Percentiles rank a stretch among this genome's conserved stretches.
phyloP scores from a whole-genome alignment of 2,888 invertebrate genomes.

The Idaea biselata region DNA sequence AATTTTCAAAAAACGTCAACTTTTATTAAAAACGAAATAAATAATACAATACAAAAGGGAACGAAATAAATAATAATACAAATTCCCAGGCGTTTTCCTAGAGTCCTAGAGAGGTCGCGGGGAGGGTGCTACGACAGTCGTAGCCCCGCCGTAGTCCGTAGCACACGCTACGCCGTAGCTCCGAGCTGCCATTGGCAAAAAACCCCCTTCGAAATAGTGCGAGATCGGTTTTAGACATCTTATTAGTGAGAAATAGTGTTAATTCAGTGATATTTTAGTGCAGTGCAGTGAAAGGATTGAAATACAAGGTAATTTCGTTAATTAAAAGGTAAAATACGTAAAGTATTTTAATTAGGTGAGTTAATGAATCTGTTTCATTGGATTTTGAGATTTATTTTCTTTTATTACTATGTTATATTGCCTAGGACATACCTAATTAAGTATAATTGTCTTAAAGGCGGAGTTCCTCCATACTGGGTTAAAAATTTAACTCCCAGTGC shows the following conservation, averaged over 20 bases:
- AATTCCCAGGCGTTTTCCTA: conserved; percentile 39
- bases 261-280: neutral
- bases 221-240: neutral
- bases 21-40: conserved; percentile 24
- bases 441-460: too few relatives aligned
- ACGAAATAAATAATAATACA: conserved; percentile 26
- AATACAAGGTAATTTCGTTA: neutral
- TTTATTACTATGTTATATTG: neutral
- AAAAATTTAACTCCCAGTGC: too few relatives aligned
- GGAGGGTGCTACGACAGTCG: conserved; percentile 71
- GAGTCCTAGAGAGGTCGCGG: conserved; percentile 45
- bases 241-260: conserved; percentile 26
- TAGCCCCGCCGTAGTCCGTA: conserved; percentile 66
- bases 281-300: neutral
- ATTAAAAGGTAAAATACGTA: neutral
- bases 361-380: neutral
- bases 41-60: conserved; percentile 28
- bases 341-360: conserved; percentile 3
- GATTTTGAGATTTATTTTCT: neutral
- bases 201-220: conserved; percentile 7
- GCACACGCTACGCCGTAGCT: conserved; percentile 60
- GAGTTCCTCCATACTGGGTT: too few relatives aligned
- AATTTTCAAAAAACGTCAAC: conserved; percentile 10
- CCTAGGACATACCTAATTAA: neutral
- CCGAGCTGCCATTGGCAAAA: conserved; percentile 15